Base-by-base conservation (phyloP, 2,888 invertebrate genomes). In the Falcaria lacertinaria region DNA sequence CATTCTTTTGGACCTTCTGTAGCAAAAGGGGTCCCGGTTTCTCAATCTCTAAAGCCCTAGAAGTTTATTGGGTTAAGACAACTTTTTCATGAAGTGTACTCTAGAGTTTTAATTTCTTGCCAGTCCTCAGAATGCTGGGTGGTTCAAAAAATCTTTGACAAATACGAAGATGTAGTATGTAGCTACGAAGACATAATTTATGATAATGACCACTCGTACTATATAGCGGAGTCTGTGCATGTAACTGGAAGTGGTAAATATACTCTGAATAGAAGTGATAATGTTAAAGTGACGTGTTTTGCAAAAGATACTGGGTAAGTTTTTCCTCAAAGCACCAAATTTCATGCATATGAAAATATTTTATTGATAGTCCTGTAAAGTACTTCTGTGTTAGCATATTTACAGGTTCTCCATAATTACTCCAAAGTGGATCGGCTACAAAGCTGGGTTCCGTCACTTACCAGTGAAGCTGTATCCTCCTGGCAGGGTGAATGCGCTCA, bases 251-350 rank as follows among this genome's bases (percentile, higher is more conserved):
- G 89, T 43, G 89, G 90, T 22, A 84, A 80, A n/a, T 95, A 94
- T 66, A 82, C 86, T 32, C 78, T 95, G 34, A 90, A 89, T 51
- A 73, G 85, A 33, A 93, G 93, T 47, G 95, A 96, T 74, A 93
- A 93, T 67, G 93, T 93, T 1, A 90, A 91, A 57, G 93, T 94
- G 0, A 81, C 88, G 2, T 95, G 95, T 63, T 69, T 55, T 13
- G 82, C 87, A 0, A 61, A 57, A n/a, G 63, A 52, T 39, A 75
- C 22, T 6, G 15, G 25, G 37, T 37, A 15, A 37, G 19, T 22
- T 3, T 0, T 19, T 4, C 3, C 8, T 34, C 34, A 33, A 33
- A n/a, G n/a, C n/a, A n/a, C n/a, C n/a, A n/a, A n/a, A n/a, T n/a
- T n/a, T n/a, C n/a, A n/a, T n/a, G n/a, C n/a, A n/a, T n/a, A n/a